These are phyloP conservation scores for Cephus rjabovi DNA, from an alignment of 2,888 invertebrate species.

Conservation along the genomic window DNA sequence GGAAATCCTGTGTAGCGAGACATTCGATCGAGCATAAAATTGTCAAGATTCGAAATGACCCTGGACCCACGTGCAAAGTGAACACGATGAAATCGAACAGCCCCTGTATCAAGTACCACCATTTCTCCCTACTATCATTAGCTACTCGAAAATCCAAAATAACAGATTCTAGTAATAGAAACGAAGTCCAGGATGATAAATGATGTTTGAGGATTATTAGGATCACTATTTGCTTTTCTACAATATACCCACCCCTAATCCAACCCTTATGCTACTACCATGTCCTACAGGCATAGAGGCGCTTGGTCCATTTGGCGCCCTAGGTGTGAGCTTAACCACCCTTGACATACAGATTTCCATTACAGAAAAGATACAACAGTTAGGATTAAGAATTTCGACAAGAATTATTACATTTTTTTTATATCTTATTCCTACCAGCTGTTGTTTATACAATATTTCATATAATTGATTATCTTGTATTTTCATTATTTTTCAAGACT, in stretches of 20 bases:
- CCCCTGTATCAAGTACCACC: background rate
- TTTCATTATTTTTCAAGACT: background rate
- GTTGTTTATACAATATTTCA: background rate
- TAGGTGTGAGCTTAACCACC: background rate
- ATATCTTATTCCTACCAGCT: background rate
- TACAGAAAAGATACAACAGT: background rate
- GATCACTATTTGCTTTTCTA: constrained; percentile 49
- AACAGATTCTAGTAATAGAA: background rate
- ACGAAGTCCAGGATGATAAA: constrained; percentile 50
- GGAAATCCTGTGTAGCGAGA: no score
- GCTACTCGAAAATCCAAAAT: background rate
- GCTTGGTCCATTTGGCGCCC: constrained; percentile 11
- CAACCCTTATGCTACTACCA: constrained; percentile 32
- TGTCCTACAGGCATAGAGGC: constrained; percentile 19
- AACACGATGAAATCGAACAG: background rate
- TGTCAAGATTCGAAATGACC: no score
- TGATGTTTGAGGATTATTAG: constrained; percentile 61
- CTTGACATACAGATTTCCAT: background rate
- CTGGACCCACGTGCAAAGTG: background rate
- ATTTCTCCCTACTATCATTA: background rate
- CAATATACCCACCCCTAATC: constrained; percentile 40
- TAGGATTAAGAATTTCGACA: background rate
- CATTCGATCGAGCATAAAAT: no score
- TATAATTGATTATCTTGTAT: background rate
- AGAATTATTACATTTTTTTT: background rate